Percentiles rank a stretch among this genome's conserved stretches.
Conservation (phyloP, 2,797 vertebrate species). For the Labeo calbasu region DNA sequence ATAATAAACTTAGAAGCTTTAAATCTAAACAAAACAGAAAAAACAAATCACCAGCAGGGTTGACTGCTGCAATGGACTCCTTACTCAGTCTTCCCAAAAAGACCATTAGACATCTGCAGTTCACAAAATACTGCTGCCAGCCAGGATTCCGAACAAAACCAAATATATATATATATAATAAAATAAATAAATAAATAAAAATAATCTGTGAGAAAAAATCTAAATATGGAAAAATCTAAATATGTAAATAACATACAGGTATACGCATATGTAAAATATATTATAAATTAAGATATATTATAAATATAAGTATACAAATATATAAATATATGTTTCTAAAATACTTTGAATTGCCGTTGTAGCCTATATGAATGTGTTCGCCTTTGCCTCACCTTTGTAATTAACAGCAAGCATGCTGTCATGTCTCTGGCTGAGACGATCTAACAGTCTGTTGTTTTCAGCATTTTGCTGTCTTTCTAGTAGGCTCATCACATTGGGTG, state of each 20-base stretch:
- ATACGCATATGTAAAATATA: neutral
- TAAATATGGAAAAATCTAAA: neutral
- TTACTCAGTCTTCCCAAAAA: neutral
- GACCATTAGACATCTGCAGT: slow-evolving; percentile 4
- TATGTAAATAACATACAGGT: neutral
- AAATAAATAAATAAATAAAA: neutral
- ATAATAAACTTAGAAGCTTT: neutral
- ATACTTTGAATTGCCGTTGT: neutral
- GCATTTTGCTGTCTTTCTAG: neutral
- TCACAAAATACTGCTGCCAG: neutral
- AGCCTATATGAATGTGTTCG: neutral
- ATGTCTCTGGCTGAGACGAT: neutral
- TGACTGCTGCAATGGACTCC: neutral
- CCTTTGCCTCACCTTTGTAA: slow-evolving; percentile 3
- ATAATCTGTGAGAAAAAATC: neutral
- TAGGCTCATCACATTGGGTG: slow-evolving; percentile 14
- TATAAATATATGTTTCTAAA: neutral
- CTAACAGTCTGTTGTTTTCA: slow-evolving; percentile 24
- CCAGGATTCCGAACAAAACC: neutral
- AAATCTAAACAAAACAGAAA: neutral
- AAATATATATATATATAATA: too few relatives aligned
- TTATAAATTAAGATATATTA: neutral
- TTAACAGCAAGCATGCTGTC: neutral
- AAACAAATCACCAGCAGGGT: neutral
- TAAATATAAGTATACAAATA: neutral